Base-by-base conservation (phyloP, 2,888 invertebrate species). In the Drosophila niveifrons region DNA sequence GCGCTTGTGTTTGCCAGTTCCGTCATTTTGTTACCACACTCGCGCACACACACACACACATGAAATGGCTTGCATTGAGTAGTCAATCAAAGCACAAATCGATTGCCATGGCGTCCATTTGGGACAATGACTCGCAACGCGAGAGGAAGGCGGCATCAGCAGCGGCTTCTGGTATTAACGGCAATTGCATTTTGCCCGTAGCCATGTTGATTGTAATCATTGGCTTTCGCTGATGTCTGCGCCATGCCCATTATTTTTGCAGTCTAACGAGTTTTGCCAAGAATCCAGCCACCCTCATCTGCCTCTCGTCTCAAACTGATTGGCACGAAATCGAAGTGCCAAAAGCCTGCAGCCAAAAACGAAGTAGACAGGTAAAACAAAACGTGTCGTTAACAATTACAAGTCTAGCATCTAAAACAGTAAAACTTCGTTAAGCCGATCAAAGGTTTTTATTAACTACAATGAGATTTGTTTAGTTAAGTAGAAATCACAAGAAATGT, bases 71-170 rank as follows among this genome's bases (percentile, higher is more conserved):
- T 62, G 48, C 62, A 79, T 71, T 71, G 65, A 65, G 71, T 63
- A 77, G 80, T 85, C 88, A 83, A 79, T 88, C 77, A 82, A 68
- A 79, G 64, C 64, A 43, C 85, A 76, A 79, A 83, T 77, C 72
- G 80, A 70, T 69, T 69, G 80, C 63, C 47, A 39, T 65, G 63
- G 34, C 69, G 43, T 55, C 74, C 75, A 78, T 73, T 78, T 78
- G 74, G 69, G 61, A 68, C 74, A 73, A 72, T 67, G 73, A 65
- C 44, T 74, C 65, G 36, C n/a, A 23, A 6, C 23, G 34, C n/a
- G 11, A 3, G 34, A 11, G 10, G 34, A 11, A 11, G 10, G 34
- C 23, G 23, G 23, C 23, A 23, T 23, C 23, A 23, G 58, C 47
- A 63, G 34, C 61, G 48, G 46, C 46, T 69, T 74, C 55, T 64